Evolutionary conservation across 2,888 invertebrate genomes (phyloP), one percentile per base, ranked within the genome.

Genomic region (Leptopterna dolabrata): DNA sequence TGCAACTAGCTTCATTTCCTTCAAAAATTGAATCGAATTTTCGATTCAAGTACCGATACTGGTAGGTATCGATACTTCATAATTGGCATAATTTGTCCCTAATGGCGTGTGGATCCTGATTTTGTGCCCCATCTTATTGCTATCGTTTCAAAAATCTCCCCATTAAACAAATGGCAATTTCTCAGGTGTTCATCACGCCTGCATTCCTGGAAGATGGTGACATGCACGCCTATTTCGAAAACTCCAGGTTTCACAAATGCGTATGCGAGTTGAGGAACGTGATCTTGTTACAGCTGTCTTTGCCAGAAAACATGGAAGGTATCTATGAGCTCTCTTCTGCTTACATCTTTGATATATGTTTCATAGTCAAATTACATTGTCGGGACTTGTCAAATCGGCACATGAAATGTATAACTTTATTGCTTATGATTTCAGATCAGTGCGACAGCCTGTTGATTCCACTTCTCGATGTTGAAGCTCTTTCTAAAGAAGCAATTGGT

Each of bases 301-400:
- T 96, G 88, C 96, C 96, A 14, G 93, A 94, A 89, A 93, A 93
- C 24, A 94, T 93, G 91, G 92, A 93, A 91, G 93, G 94, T 93
- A 93, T 92, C 90, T 14, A 19, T 36, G 36, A 36, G 36, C 36
- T 36, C 36, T 4, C 36, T 36, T 36, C n/a, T n/a, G n/a, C n/a
- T n/a, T n/a, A n/a, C n/a, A n/a, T n/a, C n/a, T n/a, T n/a, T n/a
- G n/a, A n/a, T n/a, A n/a, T n/a, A n/a, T n/a, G n/a, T n/a, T n/a
- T n/a, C n/a, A n/a, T n/a, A n/a, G n/a, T n/a, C n/a, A n/a, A n/a
- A n/a, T n/a, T n/a, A n/a, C n/a, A n/a, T n/a, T n/a, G n/a, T n/a
- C n/a, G n/a, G n/a, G n/a, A n/a, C n/a, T n/a, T n/a, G n/a, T n/a
- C n/a, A 36, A 36, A 36, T 36, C 7, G 7, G 2, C 36, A 4